Evolutionary conservation across 2,113 vertebrate genomes (phyloP), one percentile per base, ranked within the genome.

Genomic region (Pithys albifrons): DNA sequence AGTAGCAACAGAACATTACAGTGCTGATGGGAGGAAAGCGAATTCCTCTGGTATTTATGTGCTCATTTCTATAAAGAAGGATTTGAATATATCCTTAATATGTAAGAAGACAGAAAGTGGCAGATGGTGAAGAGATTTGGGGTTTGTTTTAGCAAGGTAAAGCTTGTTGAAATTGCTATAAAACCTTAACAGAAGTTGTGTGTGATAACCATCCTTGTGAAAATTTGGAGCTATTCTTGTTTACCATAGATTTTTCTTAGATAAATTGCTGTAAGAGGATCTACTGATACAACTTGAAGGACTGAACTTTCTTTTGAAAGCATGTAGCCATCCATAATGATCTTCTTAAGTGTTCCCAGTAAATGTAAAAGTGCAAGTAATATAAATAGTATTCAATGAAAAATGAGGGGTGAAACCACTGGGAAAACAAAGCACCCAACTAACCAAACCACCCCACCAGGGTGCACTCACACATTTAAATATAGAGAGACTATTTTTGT

Each of bases 281-380:
- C 67, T 48, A 19, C 54, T 51, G 31, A 12, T 28, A 35, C 4
- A 45, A 6, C 9, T 3, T 45, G 25, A 73, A 54, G 15, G 11
- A n/a, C 0, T 75, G 33, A 19, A 6, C 6, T 49, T 48, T 25
- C 51, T 52, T 79, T 45, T 29, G 1, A 45, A 58, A 64, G 19
- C 35, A 10, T 1, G 0, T 23, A 74, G 58, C 24, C 1, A 0
- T 51, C 57, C 37, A 12, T 19, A 55, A 29, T 1, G 2, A 33
- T 27, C 39, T 55, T 10, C 37, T 28, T 13, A 28, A 66, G 18
- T 20, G 7, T 14, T 72, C 13, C n/a, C 13, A 27, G 33, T 41
- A 39, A 78, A 55, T n/a, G 5, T 24, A 51, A 22, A 61, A 15
- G 46, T 19, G 10, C 5, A 67, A 78, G 27, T 23, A 57, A 45